Conservation (phyloP, 2,113 vertebrate species). For the Megaleporinus macrocephalus region DNA sequence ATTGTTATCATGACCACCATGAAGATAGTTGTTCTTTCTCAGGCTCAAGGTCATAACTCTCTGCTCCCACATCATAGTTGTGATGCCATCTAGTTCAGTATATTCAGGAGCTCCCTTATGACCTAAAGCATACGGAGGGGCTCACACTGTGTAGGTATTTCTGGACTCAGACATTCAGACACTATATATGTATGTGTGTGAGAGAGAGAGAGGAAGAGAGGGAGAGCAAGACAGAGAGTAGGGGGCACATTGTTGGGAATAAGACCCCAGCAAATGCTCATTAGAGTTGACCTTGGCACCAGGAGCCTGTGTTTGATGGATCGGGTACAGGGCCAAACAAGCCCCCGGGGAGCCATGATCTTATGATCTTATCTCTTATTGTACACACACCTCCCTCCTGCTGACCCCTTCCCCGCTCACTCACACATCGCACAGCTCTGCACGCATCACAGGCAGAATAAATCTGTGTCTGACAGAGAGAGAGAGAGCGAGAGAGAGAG, state of each 20-base stretch:
- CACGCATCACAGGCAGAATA: slow-evolving; percentile 87
- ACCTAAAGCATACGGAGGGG: slow-evolving; percentile 21
- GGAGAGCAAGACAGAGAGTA: slow-evolving; percentile 52
- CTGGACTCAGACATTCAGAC: slow-evolving; percentile 25
- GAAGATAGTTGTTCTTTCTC: neutral
- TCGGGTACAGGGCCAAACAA: slow-evolving; percentile 87
- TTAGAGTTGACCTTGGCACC: slow-evolving; percentile 97
- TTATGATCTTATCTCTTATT: slow-evolving; percentile 92
- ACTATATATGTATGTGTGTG: slow-evolving; percentile 37
- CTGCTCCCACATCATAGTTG: slow-evolving; percentile 21
- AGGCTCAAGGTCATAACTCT: slow-evolving; percentile 39
- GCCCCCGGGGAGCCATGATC: slow-evolving; percentile 85
- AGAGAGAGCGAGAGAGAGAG: slow-evolving; percentile 57
- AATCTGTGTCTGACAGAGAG: slow-evolving; percentile 89
- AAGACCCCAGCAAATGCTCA: slow-evolving; percentile 88
- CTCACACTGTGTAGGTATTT: slow-evolving; percentile 49
- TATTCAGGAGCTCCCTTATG: slow-evolving; percentile 29
- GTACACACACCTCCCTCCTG: slow-evolving; percentile 84
- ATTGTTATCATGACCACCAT: neutral
- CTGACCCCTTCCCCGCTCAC: slow-evolving; percentile 82
- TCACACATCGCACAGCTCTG: slow-evolving; percentile 76
- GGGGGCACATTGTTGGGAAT: slow-evolving; percentile 72
- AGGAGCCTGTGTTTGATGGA: slow-evolving; percentile 91
- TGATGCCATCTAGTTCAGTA: neutral
- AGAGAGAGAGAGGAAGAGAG: slow-evolving; percentile 58